These are phyloP conservation scores for Chymomyza costata DNA, from an alignment of 1,140 invertebrate species.

Conservation along the genomic window DNA sequence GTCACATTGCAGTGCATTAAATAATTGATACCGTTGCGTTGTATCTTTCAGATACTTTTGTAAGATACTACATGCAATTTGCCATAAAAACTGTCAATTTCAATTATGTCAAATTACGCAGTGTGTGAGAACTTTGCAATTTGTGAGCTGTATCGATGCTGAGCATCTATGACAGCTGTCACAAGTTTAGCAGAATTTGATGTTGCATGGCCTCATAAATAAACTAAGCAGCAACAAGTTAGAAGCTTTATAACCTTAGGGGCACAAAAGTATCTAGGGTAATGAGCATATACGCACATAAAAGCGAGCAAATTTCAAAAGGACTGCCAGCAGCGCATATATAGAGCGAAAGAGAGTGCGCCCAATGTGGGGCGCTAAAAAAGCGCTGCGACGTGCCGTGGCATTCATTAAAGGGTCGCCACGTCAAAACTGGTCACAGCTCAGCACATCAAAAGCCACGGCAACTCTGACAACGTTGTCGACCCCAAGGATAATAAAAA, in stretches of 20 bases:
- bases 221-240: constrained; percentile 4
- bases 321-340: not conserved
- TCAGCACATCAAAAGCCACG: constrained; percentile 1
- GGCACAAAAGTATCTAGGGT: constrained; percentile 51
- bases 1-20: constrained; percentile 44
- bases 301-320: constrained; percentile 14
- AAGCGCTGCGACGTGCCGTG: constrained; percentile 33
- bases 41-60: constrained; percentile 47
- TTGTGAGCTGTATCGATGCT: too few relatives aligned
- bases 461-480: constrained; percentile 21
- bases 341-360: too few relatives aligned
- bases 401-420: constrained; percentile 51
- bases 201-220: too few relatives aligned
- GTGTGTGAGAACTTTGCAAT: constrained; percentile 18
- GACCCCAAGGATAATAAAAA: constrained; percentile 30
- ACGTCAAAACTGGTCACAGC: constrained; percentile 39
- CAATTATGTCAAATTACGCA: constrained; percentile 40
- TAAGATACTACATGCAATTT: constrained; percentile 13
- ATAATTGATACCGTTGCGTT: constrained; percentile 48
- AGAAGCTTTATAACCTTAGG: too few relatives aligned
- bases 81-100: constrained; percentile 46
- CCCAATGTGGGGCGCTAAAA: too few relatives aligned
- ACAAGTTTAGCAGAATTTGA: constrained; percentile 11
- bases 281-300: constrained; percentile 44
- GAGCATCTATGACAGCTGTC: not conserved